These are phyloP conservation scores for Odobenus rosmarus DNA, from an alignment of 2,113 vertebrate genomes.

Conservation along the genomic window DNA sequence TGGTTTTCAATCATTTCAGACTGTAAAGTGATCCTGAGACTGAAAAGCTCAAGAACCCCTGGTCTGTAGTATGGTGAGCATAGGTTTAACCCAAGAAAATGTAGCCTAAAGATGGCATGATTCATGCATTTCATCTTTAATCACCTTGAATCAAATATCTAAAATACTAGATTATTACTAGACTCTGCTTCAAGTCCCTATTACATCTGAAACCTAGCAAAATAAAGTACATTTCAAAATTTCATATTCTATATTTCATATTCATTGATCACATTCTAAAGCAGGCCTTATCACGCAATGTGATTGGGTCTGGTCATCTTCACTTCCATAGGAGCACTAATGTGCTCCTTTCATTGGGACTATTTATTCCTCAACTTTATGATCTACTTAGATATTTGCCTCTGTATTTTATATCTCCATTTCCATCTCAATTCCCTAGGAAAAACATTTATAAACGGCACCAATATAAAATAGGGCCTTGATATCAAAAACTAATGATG, in stretches of 20 bases:
- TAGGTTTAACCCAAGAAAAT: neutral
- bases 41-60: neutral
- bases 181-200: neutral
- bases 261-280: neutral
- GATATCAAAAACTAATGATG: neutral
- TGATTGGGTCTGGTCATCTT: constrained; percentile 4
- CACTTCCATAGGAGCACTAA: neutral
- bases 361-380: neutral
- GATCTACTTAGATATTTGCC: neutral
- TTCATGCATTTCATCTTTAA: neutral
- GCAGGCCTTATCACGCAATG: neutral
- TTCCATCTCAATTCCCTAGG: neutral
- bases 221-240: neutral
- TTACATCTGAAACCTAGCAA: neutral
- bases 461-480: constrained; percentile 1
- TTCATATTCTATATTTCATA: neutral
- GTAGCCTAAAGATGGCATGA: neutral
- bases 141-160: neutral
- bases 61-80: neutral
- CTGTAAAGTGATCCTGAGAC: neutral
- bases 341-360: neutral
- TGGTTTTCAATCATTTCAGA: neutral
- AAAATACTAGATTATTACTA: neutral
- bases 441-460: neutral
- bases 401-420: neutral